These are phyloP conservation scores for Casuarius casuarius DNA, from an alignment of 2,113 vertebrate genomes.

Conservation along the genomic window DNA sequence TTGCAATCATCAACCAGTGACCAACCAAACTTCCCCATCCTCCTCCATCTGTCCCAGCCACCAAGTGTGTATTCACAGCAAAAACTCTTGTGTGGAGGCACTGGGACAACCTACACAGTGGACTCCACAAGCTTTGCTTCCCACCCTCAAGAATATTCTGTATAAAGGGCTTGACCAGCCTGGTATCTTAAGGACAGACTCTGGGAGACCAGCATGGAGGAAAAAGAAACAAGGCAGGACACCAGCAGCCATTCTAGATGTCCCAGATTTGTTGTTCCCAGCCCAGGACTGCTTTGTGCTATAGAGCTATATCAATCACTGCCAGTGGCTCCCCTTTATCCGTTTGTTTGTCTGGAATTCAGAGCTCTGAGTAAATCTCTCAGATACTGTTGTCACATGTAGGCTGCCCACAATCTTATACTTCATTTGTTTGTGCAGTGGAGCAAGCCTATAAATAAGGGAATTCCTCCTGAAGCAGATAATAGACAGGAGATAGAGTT, in stretches of 20 bases:
- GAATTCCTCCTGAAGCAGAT: not conserved
- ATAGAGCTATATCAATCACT: not conserved
- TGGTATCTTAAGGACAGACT: not conserved
- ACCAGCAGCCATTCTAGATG: not conserved
- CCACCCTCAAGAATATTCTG: not conserved
- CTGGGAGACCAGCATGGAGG: not conserved
- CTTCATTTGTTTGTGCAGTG: not conserved
- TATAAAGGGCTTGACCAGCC: not conserved
- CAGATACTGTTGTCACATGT: accelerated
- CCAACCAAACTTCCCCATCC: no score
- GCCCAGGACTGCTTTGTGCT: not conserved
- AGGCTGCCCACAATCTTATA: not conserved
- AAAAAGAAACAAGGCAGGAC: not conserved
- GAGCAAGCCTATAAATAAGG: not conserved
- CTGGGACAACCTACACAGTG: not conserved
- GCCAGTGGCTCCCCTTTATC: not conserved
- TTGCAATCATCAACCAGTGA: not conserved
- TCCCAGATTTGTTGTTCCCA: not conserved
- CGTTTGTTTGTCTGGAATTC: not conserved
- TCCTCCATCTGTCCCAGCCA: no score
- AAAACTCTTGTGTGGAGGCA: no score
- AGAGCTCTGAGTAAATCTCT: not conserved
- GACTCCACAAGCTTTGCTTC: not conserved
- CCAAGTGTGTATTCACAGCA: not conserved
- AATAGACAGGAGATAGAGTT: not conserved